Evolutionary conservation across 2,888 invertebrate genomes (phyloP).

Genomic region (Hypolimnas misippus): DNA sequence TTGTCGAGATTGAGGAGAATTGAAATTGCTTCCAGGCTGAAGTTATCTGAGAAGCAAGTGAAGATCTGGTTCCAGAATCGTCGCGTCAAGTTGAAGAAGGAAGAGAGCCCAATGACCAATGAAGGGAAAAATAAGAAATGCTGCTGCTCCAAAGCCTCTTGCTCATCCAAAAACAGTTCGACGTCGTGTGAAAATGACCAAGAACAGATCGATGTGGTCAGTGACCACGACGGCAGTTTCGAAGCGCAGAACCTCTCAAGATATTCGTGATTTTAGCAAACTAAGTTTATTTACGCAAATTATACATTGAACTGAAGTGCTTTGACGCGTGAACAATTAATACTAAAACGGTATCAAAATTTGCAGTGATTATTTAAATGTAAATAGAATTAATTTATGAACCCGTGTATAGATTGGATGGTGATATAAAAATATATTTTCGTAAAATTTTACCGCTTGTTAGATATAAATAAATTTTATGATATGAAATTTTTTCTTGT

Average conservation of each 20-base stretch:
- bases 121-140: conserved; percentile 67
- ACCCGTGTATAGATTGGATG: conserved; percentile 26
- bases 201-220: conserved; percentile 77
- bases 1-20: conserved; percentile 94
- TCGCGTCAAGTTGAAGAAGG: conserved; percentile 96
- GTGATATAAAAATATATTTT: conserved; percentile 62
- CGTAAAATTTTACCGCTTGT: conserved; percentile 63
- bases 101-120: conserved; percentile 85
- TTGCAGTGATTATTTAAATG: conserved; percentile 42
- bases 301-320: neutral
- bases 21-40: conserved; percentile 95
- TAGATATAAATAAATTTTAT: conserved; percentile 69
- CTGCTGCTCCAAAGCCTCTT: conserved; percentile 67
- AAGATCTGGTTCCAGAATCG: conserved; percentile 98
- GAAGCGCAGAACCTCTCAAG: conserved; percentile 65
- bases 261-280: conserved; percentile 54
- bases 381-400: conserved; percentile 73
- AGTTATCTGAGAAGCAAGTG: conserved; percentile 96
- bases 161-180: conserved; percentile 57
- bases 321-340: neutral
- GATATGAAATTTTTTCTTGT: conserved; percentile 48
- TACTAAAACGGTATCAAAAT: neutral
- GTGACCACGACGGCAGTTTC: conserved; percentile 68
- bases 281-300: neutral
- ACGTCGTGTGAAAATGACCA: conserved; percentile 69